phyloP scores from a whole-genome alignment of 2,113 vertebrate species.

The Coracopsis vasa region DNA sequence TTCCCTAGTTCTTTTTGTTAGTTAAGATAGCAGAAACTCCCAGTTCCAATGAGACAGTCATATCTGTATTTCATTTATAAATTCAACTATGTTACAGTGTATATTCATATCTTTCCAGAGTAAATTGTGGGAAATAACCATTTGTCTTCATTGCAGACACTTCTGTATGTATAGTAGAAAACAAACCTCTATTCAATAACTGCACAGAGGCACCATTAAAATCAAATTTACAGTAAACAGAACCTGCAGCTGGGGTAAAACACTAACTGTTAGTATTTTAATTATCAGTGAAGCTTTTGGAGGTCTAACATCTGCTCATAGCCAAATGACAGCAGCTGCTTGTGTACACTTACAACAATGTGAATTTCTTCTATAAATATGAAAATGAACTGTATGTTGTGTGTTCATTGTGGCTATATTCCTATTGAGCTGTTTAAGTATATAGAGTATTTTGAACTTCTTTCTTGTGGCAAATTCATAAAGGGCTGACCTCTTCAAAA shows the following conservation, averaged over 20 bases:
- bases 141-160: conserved; percentile 75
- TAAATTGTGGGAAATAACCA: conserved; percentile 65
- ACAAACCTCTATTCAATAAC: conserved; percentile 72
- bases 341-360: conserved; percentile 68
- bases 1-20: conserved; percentile 18
- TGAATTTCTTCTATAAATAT: conserved; percentile 67
- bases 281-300: conserved; percentile 79
- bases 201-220: conserved; percentile 79
- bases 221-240: conserved; percentile 83
- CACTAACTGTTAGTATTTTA: conserved; percentile 84
- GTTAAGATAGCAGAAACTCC: conserved; percentile 38
- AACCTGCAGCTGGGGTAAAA: conserved; percentile 81
- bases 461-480: conserved; percentile 27
- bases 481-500: conserved; percentile 62
- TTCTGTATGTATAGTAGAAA: conserved; percentile 70
- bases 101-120: conserved; percentile 56
- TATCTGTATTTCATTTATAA: conserved; percentile 51
- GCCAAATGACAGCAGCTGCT: conserved; percentile 79
- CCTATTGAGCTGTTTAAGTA: conserved; percentile 25
- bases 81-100: conserved; percentile 3
- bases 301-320: conserved; percentile 82
- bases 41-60: not conserved
- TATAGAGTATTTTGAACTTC: conserved; percentile 21
- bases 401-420: not conserved
- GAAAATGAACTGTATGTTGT: conserved; percentile 46